Base-by-base conservation (phyloP, 1,140 invertebrate species). In the Teleogryllus occipitalis region DNA sequence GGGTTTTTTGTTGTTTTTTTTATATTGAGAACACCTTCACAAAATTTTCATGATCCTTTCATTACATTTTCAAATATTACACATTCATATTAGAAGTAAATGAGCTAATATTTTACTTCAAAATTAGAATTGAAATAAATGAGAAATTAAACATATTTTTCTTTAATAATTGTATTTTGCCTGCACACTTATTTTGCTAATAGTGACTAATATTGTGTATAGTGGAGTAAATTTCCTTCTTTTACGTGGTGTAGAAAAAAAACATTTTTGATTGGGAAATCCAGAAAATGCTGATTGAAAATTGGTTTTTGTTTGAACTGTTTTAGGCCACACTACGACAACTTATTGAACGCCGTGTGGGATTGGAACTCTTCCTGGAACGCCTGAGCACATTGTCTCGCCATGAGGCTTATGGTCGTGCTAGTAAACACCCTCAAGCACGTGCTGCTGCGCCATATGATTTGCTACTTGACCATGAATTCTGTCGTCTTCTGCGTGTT, bases 401-500 rank as follows among this genome's bases (percentile, higher is more conserved):
- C 80, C 95, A 97, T 84, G 97, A 99, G 87, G 89, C 92, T 48
- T 99, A 99, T 87, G 95, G 93, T 48, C 91, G 92, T 84, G 95
- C 97, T 47, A 91, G 95, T 5, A 98, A 99, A 87, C 95, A 96
- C 85, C 97, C 98, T 4, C 96, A 99, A 85, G 90, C 96, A 7
- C 89, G 91, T 54, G 92, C 91, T 15, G 94, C 92, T 84, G 87
- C 92, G 81, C 87, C 95, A 8, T 88, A 87, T 14, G 96, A 98
- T 82, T 88, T 99, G 22, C 87, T 98, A 46, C 90, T 99, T 78
- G 98, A 99, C 86, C 96, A 96, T 86, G 95, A 98, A 86, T 99
- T 99, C 88, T 98, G 96, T 84, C 92, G 92, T 83, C 86, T 98
- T 14, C 95, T 95, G 82, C 96, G 96, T 87, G 89, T 88, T 12